These are phyloP conservation scores for Porites lutea DNA, from an alignment of 64 coral and sea anemone genomes.

Conservation along the genomic window DNA sequence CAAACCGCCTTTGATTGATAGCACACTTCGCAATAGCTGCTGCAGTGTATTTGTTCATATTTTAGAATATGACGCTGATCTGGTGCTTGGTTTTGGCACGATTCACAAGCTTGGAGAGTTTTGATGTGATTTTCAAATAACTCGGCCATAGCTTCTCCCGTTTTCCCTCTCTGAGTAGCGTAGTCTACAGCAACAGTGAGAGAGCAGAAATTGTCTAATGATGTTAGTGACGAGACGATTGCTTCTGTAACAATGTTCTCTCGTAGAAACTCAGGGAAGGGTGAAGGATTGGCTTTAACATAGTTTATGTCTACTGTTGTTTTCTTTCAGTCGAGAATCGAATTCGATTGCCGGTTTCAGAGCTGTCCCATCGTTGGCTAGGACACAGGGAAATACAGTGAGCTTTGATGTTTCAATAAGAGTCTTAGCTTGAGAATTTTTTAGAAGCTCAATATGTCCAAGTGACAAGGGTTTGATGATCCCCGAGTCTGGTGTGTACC, in stretches of 20 bases:
- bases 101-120: conserved; percentile 50
- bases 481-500: no score
- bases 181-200: conserved; percentile 64
- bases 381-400: conserved; percentile 11
- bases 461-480: conserved; percentile 64
- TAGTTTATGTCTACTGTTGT: conserved; percentile 46
- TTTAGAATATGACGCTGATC: conserved; percentile 52
- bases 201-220: conserved; percentile 63
- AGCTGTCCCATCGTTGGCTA: no score
- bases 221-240: conserved; percentile 14
- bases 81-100: conserved; percentile 45
- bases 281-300: background rate
- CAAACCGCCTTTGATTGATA: no score
- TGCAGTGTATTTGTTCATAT: no score
- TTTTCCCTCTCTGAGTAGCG: conserved; percentile 40
- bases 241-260: conserved; percentile 15
- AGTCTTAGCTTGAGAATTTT: conserved; percentile 42
- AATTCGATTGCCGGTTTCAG: conserved; percentile 56
- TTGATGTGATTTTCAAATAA: conserved; percentile 40
- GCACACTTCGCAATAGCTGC: no score
- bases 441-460: conserved; percentile 58
- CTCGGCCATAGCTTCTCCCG: conserved; percentile 21
- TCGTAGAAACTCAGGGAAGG: background rate
- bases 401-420: conserved; percentile 34
- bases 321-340: conserved; percentile 16